Percentiles rank a stretch among this genome's conserved stretches.
Evolutionary conservation across 2,797 vertebrate species (phyloP).

Genomic region (Argentina silus): DNA sequence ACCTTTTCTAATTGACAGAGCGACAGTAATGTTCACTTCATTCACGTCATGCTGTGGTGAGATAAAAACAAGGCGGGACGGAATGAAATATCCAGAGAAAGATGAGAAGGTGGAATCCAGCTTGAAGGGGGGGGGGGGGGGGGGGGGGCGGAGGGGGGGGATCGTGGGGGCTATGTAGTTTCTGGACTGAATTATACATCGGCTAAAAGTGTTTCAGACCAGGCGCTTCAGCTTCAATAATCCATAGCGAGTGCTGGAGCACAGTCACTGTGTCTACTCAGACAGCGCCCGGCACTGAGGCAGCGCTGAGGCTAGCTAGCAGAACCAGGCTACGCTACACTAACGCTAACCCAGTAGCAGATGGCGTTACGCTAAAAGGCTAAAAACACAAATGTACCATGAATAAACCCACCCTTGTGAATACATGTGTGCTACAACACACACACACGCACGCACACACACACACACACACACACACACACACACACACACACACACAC

Average conservation of each 20-base stretch:
- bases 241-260: conserved; percentile 42
- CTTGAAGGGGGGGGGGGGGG: too few species aligned
- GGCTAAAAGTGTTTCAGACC: conserved; percentile 50
- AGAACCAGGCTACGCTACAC: neutral
- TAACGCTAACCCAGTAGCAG: too few species aligned
- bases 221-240: conserved; percentile 57
- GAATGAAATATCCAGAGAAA: conserved; percentile 51
- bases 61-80: conserved; percentile 49
- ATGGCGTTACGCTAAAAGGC: too few species aligned
- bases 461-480: too few species aligned
- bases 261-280: conserved; percentile 26
- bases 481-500: too few species aligned
- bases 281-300: conserved; percentile 30
- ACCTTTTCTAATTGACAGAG: conserved; percentile 32
- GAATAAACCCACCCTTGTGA: too few species aligned
- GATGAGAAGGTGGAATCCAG: conserved; percentile 56
- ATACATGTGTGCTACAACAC: too few species aligned
- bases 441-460: too few species aligned
- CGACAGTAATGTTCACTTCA: conserved; percentile 40
- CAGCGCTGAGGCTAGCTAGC: conserved; percentile 9
- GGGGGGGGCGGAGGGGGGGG: conserved; percentile 20
- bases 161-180: conserved; percentile 56
- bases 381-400: too few species aligned
- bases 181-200: conserved; percentile 64
- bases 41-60: conserved; percentile 28